Evolutionary conservation across 2,113 vertebrate genomes (phyloP), one percentile per base, ranked within the genome.

Genomic region (Myocastor coypus): DNA sequence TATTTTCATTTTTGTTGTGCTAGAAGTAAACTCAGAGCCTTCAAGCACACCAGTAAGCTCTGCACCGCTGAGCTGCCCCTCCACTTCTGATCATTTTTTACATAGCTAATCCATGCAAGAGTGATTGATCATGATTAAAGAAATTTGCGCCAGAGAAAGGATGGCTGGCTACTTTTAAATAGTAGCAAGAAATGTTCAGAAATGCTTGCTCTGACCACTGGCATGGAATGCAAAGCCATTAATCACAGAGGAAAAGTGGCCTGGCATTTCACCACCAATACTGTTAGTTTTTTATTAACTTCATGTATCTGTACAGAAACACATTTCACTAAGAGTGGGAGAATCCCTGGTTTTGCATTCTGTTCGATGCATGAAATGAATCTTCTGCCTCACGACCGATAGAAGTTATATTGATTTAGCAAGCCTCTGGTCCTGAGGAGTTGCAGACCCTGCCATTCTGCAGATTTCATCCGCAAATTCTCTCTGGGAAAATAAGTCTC

Each of bases 231-330:
- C 50, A 14, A 93, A 34, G 77, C 11, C 30, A 81, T 94, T 86
- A 82, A 86, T 96, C 83, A 92, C 64, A 50, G 55, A 96, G 93
- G 93, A 92, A 78, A 88, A 83, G 4, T 55, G 16, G 19, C 52
- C 9, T 77, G 66, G 24, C 42, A 78, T 94, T 93, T 85, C 30
- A 57, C 6, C 13, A 83, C 89, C 68, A 78, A 77, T 87, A 24
- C 30, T 20, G 92, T 87, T 94, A 69, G 87, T 59, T 83, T 94
- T 96, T 95, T 92, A 94, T 84, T 98, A 94, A 88, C 80, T 92
- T 90, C 69, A 40, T 86, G 16, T 89, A 77, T 92, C 81, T 93
- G 64, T 12, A 55, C 20, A 73, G 50, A 94, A 88, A 90, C 59
- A 84, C 7, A 78, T 81, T 90, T 87, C 42, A 50, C 42, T 81